Conservation (phyloP, 1,140 invertebrate genomes). For the Rhizoglyphus robini region DNA sequence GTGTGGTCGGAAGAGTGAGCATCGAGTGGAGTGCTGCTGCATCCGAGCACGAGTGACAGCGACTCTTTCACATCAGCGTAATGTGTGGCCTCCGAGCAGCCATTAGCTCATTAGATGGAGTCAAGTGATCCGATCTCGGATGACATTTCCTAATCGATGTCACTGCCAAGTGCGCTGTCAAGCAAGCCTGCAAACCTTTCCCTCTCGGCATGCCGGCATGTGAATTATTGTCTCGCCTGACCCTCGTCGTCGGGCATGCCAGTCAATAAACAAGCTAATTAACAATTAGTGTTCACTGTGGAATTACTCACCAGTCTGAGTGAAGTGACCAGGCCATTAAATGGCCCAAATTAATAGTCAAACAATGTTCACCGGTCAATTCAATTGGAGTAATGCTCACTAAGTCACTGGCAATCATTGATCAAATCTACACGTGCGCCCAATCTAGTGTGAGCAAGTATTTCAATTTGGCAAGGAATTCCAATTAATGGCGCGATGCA, state of each 20-base stretch:
- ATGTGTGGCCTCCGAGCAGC: not conserved
- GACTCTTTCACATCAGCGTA: not conserved
- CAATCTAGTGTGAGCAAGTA: not conserved
- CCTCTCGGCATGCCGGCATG: not conserved
- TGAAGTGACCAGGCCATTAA: too few species aligned
- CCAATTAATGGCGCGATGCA: not conserved
- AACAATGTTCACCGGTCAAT: too few species aligned
- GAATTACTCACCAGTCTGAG: not conserved
- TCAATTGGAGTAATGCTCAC: too few species aligned
- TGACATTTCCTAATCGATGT: conserved; percentile 13
- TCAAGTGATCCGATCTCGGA: not conserved
- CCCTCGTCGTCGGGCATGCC: not conserved
- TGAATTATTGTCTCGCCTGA: not conserved
- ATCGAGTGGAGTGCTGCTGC: too few species aligned
- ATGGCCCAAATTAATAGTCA: too few species aligned
- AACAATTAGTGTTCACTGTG: not conserved
- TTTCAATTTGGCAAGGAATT: not conserved
- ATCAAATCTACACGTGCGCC: conserved; percentile 7
- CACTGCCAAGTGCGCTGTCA: not conserved
- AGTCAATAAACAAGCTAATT: conserved; percentile 12
- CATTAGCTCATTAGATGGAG: conserved; percentile 10
- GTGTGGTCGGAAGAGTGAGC: too few species aligned
- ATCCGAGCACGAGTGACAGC: too few species aligned
- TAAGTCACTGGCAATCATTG: too few species aligned
- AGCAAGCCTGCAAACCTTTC: not conserved